Percentiles rank a stretch among this genome's conserved stretches.
phyloP scores from a whole-genome alignment of 2,113 vertebrate genomes.

The Theristicus caerulescens region DNA sequence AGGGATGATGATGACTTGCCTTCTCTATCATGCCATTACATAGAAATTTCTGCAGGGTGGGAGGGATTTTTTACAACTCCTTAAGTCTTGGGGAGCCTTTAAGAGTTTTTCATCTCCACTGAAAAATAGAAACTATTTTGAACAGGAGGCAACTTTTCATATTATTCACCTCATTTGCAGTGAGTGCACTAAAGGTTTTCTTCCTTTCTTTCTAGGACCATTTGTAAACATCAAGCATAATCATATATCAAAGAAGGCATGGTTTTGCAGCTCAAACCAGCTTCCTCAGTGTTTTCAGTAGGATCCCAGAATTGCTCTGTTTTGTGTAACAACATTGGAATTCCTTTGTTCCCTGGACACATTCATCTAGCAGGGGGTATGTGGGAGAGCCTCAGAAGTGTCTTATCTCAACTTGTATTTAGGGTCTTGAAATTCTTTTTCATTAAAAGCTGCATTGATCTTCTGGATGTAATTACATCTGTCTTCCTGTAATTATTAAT shows the following conservation, averaged over 20 bases:
- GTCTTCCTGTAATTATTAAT: constrained; percentile 69
- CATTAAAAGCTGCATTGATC: constrained; percentile 56
- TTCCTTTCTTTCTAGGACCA: background rate
- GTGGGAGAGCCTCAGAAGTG: background rate
- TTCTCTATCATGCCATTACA: background rate
- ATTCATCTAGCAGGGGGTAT: background rate
- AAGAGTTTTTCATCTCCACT: background rate
- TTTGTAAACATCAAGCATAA: background rate
- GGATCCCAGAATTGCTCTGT: background rate
- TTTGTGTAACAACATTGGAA: background rate
- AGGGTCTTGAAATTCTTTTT: constrained; percentile 48
- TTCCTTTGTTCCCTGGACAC: background rate
- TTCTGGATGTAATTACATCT: constrained; percentile 57
- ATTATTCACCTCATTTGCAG: background rate
- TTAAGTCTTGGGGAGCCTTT: background rate
- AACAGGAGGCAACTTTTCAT: background rate
- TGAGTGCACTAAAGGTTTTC: background rate
- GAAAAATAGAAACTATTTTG: background rate
- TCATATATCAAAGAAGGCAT: background rate
- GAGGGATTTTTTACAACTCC: background rate
- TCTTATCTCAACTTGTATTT: constrained; percentile 28
- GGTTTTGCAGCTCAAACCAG: background rate
- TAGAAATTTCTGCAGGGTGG: background rate
- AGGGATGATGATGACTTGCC: background rate
- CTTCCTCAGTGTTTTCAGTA: background rate